Evolutionary conservation across 2,888 invertebrate species (phyloP), one percentile per base, ranked within the genome.

Genomic region (Timandra comae): DNA sequence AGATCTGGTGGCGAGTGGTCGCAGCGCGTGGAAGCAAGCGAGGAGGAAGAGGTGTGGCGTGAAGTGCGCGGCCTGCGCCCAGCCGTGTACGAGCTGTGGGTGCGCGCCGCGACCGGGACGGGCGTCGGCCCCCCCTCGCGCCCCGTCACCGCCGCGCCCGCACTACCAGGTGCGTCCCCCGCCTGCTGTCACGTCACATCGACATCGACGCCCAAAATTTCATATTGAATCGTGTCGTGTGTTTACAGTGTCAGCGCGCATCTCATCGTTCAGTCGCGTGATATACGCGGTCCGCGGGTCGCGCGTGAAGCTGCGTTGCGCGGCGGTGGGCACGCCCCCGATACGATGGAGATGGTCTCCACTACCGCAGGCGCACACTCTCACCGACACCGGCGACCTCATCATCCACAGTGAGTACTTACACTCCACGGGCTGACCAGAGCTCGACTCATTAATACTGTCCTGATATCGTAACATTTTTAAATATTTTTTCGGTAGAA

Each of bases 41-140:
- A 27, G 20, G 48, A 29, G 2, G 37, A 35, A 21, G 56, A 55
- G 66, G 55, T 88, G 51, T 86, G 86, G 50, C 89, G 87, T 49
- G 91, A 91, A 65, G 89, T 91, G 44, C 85, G 90, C 31, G 89
- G 91, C 35, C 82, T 94, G 54, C 88, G 89, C 38, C 90, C 89
- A 63, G 90, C 91, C 51, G 86, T 90, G 45, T 94, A 95, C 73
- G 92, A 93, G 74, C 93, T 95, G 75, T 93, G 94, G 91, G 92
- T 94, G 35, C 91, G 93, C 24, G 94, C 91, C 48, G 53, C 56
- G 22, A 53, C 91, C 7, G 91, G 92, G 43, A 63, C 64, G 28
- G 71, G 93, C 12, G 91, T 91, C 60, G 90, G 91, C 0, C 87
- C 89, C 34, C 72, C 88, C 24, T 89, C 90, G 30, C 77, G 87